phyloP scores from a whole-genome alignment of 2,888 invertebrate genomes.

The Leucoptera coffeella region DNA sequence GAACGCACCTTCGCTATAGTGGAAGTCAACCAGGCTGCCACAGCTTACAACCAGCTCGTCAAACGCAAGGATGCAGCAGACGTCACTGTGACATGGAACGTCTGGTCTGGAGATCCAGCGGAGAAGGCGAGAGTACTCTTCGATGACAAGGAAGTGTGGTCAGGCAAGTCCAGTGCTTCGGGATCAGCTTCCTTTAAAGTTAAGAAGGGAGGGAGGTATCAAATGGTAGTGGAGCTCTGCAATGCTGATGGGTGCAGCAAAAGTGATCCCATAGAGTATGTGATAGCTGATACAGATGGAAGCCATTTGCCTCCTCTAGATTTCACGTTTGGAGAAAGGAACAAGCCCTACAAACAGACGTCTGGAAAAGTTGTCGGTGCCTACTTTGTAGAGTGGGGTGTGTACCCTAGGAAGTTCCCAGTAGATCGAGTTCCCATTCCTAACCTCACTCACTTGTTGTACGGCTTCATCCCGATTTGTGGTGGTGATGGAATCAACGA shows the following conservation, averaged over 20 bases:
- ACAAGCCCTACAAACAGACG: slow-evolving; percentile 41
- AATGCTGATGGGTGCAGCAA: slow-evolving; percentile 34
- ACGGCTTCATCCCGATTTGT: slow-evolving; percentile 44
- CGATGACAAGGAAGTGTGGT: slow-evolving; percentile 31
- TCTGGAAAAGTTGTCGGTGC: slow-evolving; percentile 41
- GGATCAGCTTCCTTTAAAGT: slow-evolving; percentile 33
- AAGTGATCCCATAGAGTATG: slow-evolving; percentile 32
- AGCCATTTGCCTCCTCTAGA: slow-evolving; percentile 39
- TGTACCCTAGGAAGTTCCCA: slow-evolving; percentile 41
- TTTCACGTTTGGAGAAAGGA: slow-evolving; percentile 28
- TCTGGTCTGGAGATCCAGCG: slow-evolving; percentile 39
- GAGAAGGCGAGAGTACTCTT: slow-evolving; percentile 25
- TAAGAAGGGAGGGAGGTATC: slow-evolving; percentile 37
- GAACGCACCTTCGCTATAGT: slow-evolving; percentile 39
- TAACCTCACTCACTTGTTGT: slow-evolving; percentile 36
- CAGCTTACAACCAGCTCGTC: slow-evolving; percentile 43
- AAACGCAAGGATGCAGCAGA: slow-evolving; percentile 31
- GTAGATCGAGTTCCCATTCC: slow-evolving; percentile 36
- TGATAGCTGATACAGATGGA: slow-evolving; percentile 44
- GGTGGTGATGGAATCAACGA: slow-evolving; percentile 46
- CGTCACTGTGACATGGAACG: slow-evolving; percentile 41
- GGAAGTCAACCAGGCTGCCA: slow-evolving; percentile 44
- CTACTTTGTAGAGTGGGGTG: slow-evolving; percentile 46
- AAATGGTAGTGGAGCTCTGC: slow-evolving; percentile 37
- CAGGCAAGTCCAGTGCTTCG: slow-evolving; percentile 22